Percentiles rank a stretch among this genome's conserved stretches.
Evolutionary conservation across 2,797 vertebrate genomes (phyloP).

Genomic region (Lutjanus campechanus): DNA sequence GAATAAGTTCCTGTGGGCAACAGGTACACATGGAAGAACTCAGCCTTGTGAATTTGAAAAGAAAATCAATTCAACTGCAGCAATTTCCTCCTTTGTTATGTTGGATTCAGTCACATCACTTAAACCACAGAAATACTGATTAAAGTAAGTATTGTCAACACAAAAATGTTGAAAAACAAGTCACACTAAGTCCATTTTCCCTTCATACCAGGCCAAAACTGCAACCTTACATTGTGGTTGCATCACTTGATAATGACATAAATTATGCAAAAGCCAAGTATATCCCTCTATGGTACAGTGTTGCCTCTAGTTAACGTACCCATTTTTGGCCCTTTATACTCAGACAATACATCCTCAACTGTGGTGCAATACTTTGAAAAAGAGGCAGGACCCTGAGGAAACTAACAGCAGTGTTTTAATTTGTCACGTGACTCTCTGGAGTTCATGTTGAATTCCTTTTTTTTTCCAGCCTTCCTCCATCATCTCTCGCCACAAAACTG

Average conservation of each 20-base stretch:
- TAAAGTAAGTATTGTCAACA: neutral
- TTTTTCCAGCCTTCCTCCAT: no score
- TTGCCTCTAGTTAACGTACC: no score
- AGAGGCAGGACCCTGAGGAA: no score
- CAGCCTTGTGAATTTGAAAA: neutral
- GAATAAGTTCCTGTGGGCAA: slow-evolving; percentile 87
- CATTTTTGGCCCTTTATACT: no score
- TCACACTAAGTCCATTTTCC: neutral
- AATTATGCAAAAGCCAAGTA: neutral
- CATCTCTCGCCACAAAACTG: no score
- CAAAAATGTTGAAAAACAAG: neutral
- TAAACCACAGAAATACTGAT: neutral
- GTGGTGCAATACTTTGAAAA: no score
- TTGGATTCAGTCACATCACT: neutral
- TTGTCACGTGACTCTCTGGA: no score
- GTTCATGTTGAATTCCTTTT: no score
- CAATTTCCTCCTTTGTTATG: neutral
- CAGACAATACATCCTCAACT: no score
- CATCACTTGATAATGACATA: neutral
- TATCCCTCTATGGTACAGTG: neutral
- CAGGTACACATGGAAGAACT: neutral
- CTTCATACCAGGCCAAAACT: neutral
- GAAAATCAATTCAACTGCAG: neutral
- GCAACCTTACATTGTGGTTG: neutral
- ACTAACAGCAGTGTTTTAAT: no score